phyloP scores from a whole-genome alignment of 2,797 vertebrate genomes.

The Podargus strigoides region DNA sequence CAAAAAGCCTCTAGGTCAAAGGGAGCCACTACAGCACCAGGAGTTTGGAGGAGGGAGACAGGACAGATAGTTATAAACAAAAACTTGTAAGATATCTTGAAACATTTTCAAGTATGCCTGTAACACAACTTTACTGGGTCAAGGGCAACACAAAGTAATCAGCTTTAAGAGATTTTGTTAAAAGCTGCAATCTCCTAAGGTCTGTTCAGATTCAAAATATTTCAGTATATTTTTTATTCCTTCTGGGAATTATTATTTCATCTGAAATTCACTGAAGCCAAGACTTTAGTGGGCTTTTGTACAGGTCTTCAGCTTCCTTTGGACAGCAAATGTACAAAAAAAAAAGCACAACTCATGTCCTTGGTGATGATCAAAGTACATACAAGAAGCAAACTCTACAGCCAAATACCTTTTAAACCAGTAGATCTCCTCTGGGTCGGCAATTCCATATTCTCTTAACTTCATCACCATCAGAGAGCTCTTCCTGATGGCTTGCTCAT shows the following conservation, averaged over 20 bases:
- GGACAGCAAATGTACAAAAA: background rate
- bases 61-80: background rate
- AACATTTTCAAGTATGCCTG: background rate
- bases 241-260: too few relatives aligned
- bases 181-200: background rate
- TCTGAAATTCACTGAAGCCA: background rate
- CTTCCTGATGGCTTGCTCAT: slow-evolving; percentile 88
- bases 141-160: slow-evolving; percentile 12
- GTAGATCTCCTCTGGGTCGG: slow-evolving; percentile 91
- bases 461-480: slow-evolving; percentile 90
- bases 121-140: background rate
- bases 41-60: background rate
- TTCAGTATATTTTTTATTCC: background rate
- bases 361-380: background rate
- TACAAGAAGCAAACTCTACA: background rate
- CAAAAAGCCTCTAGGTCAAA: background rate
- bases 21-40: background rate
- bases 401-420: slow-evolving; percentile 88
- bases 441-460: slow-evolving; percentile 86
- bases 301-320: background rate
- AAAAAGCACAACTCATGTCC: background rate
- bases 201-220: background rate
- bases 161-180: background rate
- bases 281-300: background rate
- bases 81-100: background rate